A percentile compares a stretch with the other conserved stretches of the same genome.
Evolutionary conservation across 2,888 invertebrate species (phyloP).

Genomic region (Auanema freiburgensis): DNA sequence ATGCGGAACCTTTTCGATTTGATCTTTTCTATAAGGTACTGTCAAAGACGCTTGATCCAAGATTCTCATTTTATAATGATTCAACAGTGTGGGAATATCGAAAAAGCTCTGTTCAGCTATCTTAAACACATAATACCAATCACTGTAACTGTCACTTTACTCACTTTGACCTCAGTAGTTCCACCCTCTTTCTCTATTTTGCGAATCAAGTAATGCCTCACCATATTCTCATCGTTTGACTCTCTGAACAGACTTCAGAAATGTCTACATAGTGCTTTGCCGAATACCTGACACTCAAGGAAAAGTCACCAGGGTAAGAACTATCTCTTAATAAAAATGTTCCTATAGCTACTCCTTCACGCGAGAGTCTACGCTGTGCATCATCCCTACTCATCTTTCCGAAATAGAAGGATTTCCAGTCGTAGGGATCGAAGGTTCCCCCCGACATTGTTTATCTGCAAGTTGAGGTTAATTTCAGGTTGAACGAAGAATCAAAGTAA

Average conservation of each 20-base stretch:
- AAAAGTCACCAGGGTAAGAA: conserved; percentile 46
- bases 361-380: conserved; percentile 34
- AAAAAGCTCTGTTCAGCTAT: conserved; percentile 93
- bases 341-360: conserved; percentile 32
- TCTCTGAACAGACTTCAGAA: conserved; percentile 11
- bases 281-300: conserved; percentile 49
- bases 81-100: conserved; percentile 84
- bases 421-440: conserved; percentile 52
- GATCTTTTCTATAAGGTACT: conserved; percentile 71
- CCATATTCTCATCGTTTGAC: conserved; percentile 23
- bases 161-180: conserved; percentile 28
- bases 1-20: conserved; percentile 34
- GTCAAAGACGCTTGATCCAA: conserved; percentile 92
- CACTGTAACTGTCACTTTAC: neutral
- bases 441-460: neutral
- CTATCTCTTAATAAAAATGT: conserved; percentile 56
- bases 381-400: conserved; percentile 50
- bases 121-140: conserved; percentile 32
- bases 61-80: conserved; percentile 93
- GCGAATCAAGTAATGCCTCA: conserved; percentile 56
- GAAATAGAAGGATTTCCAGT: conserved; percentile 53
- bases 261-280: neutral
- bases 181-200: conserved; percentile 41
- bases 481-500: neutral
- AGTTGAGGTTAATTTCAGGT: neutral